Percentiles rank a stretch among this genome's conserved stretches.
These are phyloP conservation scores for Allolobophora icterica DNA, from an alignment of 2,888 invertebrate species.

Conservation along the genomic window DNA sequence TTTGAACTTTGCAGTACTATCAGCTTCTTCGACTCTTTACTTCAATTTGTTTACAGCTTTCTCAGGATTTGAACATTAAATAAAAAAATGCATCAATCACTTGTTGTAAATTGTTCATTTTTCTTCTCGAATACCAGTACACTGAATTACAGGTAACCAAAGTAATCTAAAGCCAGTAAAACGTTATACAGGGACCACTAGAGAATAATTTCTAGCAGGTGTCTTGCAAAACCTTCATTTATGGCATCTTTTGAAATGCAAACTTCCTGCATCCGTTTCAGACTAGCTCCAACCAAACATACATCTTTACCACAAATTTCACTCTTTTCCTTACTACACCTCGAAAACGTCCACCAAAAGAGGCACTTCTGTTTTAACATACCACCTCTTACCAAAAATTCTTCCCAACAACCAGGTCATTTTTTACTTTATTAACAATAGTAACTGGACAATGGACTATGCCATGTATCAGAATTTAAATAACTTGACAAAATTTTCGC, in stretches of 20 bases:
- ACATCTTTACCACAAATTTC: background rate
- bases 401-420: background rate
- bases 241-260: too few species aligned
- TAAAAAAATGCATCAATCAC: background rate
- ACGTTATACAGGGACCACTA: background rate
- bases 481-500: background rate
- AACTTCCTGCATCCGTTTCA: background rate
- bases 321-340: too few species aligned
- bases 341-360: too few species aligned
- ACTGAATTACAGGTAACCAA: background rate
- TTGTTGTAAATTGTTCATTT: background rate
- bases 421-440: background rate
- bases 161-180: background rate
- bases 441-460: background rate
- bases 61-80: background rate
- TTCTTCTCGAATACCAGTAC: background rate
- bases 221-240: too few species aligned
- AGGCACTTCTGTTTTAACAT: background rate
- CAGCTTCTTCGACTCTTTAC: background rate
- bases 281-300: background rate
- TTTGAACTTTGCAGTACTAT: background rate
- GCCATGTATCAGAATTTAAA: background rate
- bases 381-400: background rate
- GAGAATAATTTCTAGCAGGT: background rate
- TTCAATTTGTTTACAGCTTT: background rate